Base-by-base conservation (phyloP, 2,888 invertebrate genomes). In the Philaethria dido region DNA sequence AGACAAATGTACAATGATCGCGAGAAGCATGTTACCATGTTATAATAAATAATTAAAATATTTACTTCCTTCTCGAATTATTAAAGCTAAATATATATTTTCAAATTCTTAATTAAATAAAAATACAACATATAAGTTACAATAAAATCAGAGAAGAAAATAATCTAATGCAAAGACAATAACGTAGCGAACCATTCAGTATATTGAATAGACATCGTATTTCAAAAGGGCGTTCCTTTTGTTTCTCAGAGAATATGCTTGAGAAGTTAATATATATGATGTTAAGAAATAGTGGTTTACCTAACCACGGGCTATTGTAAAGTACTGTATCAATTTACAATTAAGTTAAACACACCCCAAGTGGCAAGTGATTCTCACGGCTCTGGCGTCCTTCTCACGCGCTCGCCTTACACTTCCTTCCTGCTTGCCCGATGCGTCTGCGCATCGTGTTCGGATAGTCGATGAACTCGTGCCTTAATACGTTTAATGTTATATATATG, bases 371-470 rank as follows among this genome's bases (percentile, higher is more conserved):
- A 82, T 88, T 92, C 92, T 80, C 92, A 92, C 92, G 92, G 74
- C 77, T 79, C 77, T 72, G 71, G 85, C 81, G 80, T 81, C 78
- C 85, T 89, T 92, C 92, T 84, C 92, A 92, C 92, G 92, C 83
- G 83, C 78, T 91, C 87, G 84, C 78, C 87, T 92, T 92, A 88
- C 92, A 83, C 86, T 92, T 92, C 92, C 92, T 92, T 92, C 92
- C 92, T 88, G 87, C 83, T 78, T 71, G 76, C 69, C 75, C 74
- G 73, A 74, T 76, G 80, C 77, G 81, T 79, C 78, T 77, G 78
- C 82, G 81, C 80, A 76, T 42, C 64, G 71, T 74, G 82, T 77
- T 83, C 78, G 79, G 81, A 85, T 84, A 82, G 77, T 29, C 60
- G 47, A 18, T 9, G 6, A 29, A 16, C 5, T 33, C 18, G n/a